Evolutionary conservation across 1,140 invertebrate species (phyloP).

Genomic region (Eupristina koningsbergeri): DNA sequence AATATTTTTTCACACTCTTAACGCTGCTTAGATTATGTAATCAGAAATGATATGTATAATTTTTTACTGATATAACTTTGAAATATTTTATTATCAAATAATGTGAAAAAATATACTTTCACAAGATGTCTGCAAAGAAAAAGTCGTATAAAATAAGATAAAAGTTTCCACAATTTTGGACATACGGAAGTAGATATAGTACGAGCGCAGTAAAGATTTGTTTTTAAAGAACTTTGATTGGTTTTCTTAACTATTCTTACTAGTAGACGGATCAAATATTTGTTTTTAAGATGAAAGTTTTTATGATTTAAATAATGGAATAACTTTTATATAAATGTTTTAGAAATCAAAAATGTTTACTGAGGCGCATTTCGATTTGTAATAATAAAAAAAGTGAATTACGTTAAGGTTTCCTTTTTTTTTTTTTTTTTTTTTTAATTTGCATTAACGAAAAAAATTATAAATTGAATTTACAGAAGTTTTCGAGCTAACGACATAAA

Average conservation of each 20-base stretch:
- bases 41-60: neutral
- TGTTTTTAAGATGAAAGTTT: conserved; percentile 14
- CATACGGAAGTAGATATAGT: conserved; percentile 1
- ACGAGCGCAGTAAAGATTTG: conserved; percentile 1
- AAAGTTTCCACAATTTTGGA: neutral
- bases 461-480: neutral
- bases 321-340: neutral
- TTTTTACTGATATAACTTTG: neutral
- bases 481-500: neutral
- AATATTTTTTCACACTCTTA: neutral
- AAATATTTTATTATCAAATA: neutral
- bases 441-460: conserved; percentile 1
- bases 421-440: neutral
- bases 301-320: conserved; percentile 5
- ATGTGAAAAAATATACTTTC: neutral
- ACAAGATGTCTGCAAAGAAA: neutral
- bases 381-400: neutral
- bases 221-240: conserved; percentile 15
- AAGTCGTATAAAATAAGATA: conserved; percentile 15
- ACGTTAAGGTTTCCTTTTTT: neutral
- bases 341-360: neutral
- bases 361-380: neutral
- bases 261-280: neutral
- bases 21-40: neutral
- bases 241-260: neutral